Conservation (phyloP, 2,113 vertebrate species). For the Triplophysa siluroides region DNA sequence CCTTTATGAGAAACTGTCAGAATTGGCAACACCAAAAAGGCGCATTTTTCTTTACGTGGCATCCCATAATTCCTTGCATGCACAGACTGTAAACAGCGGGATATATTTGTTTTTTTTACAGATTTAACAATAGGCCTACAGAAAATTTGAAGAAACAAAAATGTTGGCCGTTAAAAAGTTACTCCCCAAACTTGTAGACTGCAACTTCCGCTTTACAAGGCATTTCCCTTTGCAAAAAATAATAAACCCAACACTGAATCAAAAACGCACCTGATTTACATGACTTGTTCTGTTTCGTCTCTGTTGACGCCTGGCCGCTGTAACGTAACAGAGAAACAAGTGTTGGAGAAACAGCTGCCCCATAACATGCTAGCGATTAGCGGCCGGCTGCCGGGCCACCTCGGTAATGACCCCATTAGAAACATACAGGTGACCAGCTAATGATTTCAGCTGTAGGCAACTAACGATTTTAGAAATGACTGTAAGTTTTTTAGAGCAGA, state of each 20-base stretch:
- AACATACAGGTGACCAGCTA: slow-evolving; percentile 69
- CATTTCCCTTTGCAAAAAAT: not conserved
- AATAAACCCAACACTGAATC: slow-evolving; percentile 11
- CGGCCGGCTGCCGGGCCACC: slow-evolving; percentile 43
- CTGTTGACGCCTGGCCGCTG: slow-evolving; percentile 2
- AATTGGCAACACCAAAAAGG: not conserved
- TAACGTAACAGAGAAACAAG: slow-evolving; percentile 45
- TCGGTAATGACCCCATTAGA: slow-evolving; percentile 64
- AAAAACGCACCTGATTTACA: not conserved
- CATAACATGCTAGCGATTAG: slow-evolving; percentile 55
- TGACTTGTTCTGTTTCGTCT: not conserved
- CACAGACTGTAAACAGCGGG: not conserved
- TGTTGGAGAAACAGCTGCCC: slow-evolving; percentile 56
- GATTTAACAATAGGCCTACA: no score
- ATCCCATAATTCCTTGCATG: not conserved
- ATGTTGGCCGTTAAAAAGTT: not conserved
- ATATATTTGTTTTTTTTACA: not conserved
- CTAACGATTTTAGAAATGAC: slow-evolving; percentile 55
- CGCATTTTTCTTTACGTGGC: not conserved
- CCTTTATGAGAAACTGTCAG: not conserved
- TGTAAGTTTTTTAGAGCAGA: slow-evolving; percentile 27
- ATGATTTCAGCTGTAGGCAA: slow-evolving; percentile 64
- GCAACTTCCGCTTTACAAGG: not conserved
- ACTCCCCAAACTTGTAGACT: not conserved
- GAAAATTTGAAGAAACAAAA: not conserved